Base-by-base conservation (phyloP, 1,140 invertebrate species). In the Papilio xuthus region DNA sequence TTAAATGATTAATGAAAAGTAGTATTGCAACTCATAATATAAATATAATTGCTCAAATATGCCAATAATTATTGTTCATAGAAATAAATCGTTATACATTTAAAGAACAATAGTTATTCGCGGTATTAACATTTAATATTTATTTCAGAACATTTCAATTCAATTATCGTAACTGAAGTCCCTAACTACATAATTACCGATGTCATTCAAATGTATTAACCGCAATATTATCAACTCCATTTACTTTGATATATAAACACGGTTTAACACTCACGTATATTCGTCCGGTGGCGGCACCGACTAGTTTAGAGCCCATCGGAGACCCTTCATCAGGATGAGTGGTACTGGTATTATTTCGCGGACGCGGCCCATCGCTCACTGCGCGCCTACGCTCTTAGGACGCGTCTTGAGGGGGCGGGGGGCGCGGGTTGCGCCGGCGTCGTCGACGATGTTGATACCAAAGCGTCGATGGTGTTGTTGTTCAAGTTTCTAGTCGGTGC, bases 101-200 rank as follows among this genome's bases (percentile, higher is more conserved):
- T 67, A 32, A 56, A 56, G 28, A 18, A 37, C 47, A 56, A 37
- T 75, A 74, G 23, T 53, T 32, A 28, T 41, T 32, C 28, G n/a
- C 71, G 18, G 72, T 32, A 28, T 75, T 74, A 32, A 32, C 72
- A 56, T 75, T 56, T 37, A 56, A 56, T 32, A 75, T 75, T 56
- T 73, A 73, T 47, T 47, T 74, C 42, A n/a, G 72, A 26, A 56
- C 26, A 53, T 75, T 75, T 26, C 44, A 75, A 75, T 75, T 75
- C 72, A 75, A 53, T 75, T 56, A 28, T 75, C 50, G 28, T 75
- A 53, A 75, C 26, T 50, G 72, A 75, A 10, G 72, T 32, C 72
- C 50, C 26, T 41, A 56, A 56, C 72, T 37, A 10, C 72, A 50
- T 75, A 56, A 75, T 75, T 75, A 75, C 47, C 44, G 72, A 53